These are phyloP conservation scores for Cryptoprocta ferox DNA, from an alignment of 2,797 vertebrate genomes.

Conservation along the genomic window DNA sequence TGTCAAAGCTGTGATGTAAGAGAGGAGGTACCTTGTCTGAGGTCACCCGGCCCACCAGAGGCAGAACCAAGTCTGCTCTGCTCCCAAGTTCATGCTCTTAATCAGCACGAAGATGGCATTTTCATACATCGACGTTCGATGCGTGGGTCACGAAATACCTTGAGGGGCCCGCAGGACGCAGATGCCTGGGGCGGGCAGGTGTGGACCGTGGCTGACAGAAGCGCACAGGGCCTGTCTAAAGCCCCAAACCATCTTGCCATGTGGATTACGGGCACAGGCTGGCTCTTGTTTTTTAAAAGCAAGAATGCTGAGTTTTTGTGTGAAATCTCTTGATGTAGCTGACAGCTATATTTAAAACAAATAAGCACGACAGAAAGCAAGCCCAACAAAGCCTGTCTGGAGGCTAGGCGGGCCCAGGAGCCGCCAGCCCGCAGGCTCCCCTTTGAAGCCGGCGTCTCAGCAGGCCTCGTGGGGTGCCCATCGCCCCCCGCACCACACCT, in stretches of 20 bases:
- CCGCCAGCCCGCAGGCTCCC: background rate
- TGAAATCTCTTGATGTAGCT: conserved; percentile 46
- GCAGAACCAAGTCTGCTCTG: background rate
- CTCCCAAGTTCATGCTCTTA: background rate
- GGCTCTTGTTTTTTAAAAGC: background rate
- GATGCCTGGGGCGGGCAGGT: too few relatives aligned
- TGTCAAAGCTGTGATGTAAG: background rate
- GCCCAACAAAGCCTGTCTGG: background rate
- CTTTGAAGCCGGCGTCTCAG: background rate
- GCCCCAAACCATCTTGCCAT: background rate
- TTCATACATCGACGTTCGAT: background rate
- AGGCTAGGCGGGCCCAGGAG: background rate
- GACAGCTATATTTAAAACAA: background rate
- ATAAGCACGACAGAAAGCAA: background rate
- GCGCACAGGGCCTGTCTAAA: accelerated
- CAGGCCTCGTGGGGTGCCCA: accelerated
- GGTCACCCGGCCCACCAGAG: background rate
- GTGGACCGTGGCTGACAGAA: accelerated
- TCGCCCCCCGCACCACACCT: background rate
- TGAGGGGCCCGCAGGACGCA: background rate
- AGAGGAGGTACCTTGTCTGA: background rate
- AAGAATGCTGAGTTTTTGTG: conserved; percentile 27
- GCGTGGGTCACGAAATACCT: background rate
- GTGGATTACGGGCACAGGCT: background rate
- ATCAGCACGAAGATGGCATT: background rate